Base-by-base conservation (phyloP, 2,888 invertebrate species). In the Anthrax anthrax region DNA sequence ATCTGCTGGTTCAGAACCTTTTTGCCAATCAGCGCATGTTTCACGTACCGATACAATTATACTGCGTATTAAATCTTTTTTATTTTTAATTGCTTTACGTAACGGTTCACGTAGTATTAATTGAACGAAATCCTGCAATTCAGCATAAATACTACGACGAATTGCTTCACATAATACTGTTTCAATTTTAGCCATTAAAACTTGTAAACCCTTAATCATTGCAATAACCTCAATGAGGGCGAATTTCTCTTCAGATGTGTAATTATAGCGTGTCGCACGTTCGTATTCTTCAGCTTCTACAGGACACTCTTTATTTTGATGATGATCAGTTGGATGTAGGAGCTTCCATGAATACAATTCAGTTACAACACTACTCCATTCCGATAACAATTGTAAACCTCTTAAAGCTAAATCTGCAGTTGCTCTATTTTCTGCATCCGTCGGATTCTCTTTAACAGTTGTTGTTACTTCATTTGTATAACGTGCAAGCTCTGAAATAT, bases 261-360 rank as follows among this genome's bases (percentile, higher is more conserved):
- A 98, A 70, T 98, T 98, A 71, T 97, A 98, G 10, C 95, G 78
- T 0, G 95, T 96, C 0, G 95, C 92, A 66, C 95, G 72, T 71
- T 98, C 98, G 61, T 98, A 98, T 69, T 96, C 96, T 70, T 98
- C 97, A 3, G 97, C 96, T 63, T 94, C 92, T 10, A 82, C 80
- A 0, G 96, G 96, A 59, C 97, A 98, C 55, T 90, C 81, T 52
- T 89, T 81, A 65, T 95, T 97, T 68, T 87, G 86, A 64, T 92
- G 89, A 64, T 91, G 91, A 71, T 98, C 96, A 0, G 96, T 97
- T 1, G 97, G 97, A 67, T 98, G 95, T 55, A 97, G 73, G 47
- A 98, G 73, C 70, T 98, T 98, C 96, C 97, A 98, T 0, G 95
- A 92, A 68, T 94, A 95, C 47, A 95, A 71, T 70, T 96, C 95